A percentile compares a stretch with the other conserved stretches of the same genome.
Conservation (phyloP, 2,888 invertebrate genomes). For the Celastrina argiolus region DNA sequence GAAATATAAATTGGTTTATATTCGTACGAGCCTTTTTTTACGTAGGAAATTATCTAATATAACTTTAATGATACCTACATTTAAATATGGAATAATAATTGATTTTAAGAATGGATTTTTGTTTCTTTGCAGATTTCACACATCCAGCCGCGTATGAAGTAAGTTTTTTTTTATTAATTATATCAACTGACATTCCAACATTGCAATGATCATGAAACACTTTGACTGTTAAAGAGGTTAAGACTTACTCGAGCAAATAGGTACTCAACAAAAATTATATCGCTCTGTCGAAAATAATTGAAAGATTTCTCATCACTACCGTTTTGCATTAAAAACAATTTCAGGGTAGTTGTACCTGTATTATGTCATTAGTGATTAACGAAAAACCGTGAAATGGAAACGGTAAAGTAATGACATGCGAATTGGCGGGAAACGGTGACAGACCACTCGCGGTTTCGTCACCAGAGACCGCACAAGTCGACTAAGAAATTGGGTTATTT, state of each 20-base stretch:
- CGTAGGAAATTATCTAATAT: no score
- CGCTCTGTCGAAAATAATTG: neutral
- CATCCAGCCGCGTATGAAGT: neutral
- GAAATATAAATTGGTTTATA: neutral
- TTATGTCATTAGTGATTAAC: conserved; percentile 18
- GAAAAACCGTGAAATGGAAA: conserved; percentile 24
- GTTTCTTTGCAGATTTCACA: neutral
- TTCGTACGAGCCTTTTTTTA: no score
- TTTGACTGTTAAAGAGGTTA: no score
- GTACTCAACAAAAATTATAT: neutral
- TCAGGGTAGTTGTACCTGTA: neutral
- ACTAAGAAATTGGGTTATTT: neutral
- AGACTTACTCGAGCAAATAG: no score
- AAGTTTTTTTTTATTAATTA: neutral
- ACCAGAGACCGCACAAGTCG: neutral
- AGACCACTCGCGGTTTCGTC: neutral
- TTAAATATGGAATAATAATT: no score
- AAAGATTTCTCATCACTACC: neutral
- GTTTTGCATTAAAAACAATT: conserved; percentile 2
- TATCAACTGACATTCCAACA: no score
- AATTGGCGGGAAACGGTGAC: conserved; percentile 46
- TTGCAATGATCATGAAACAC: no score
- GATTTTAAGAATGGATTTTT: neutral
- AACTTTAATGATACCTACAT: no score
- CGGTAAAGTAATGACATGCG: conserved; percentile 34